A percentile compares a stretch with the other conserved stretches of the same genome.
Evolutionary conservation across 2,797 vertebrate species (phyloP).

Genomic region (Ataeniobius toweri): DNA sequence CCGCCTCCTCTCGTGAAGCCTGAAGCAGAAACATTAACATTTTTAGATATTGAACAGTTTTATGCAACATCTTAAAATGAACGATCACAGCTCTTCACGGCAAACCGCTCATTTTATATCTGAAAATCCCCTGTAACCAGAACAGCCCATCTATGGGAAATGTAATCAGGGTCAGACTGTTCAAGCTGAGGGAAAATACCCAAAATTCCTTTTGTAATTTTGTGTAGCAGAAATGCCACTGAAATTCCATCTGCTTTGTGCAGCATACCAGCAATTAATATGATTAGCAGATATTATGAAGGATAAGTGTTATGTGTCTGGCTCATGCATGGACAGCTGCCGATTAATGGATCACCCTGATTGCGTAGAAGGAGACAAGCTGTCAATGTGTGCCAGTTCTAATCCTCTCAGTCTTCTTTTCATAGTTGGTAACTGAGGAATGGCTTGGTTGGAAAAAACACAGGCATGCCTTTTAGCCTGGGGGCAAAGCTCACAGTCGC

Average conservation of each 20-base stretch:
- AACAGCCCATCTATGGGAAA: slow-evolving; percentile 8
- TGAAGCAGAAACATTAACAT: slow-evolving; percentile 47
- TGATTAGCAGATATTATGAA: slow-evolving; percentile 30
- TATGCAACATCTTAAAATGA: neutral
- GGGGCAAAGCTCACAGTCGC: slow-evolving; percentile 49
- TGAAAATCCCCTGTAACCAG: neutral
- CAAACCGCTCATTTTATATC: slow-evolving; percentile 5
- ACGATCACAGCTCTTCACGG: neutral
- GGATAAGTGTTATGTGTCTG: slow-evolving; percentile 47
- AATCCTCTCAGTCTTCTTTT: slow-evolving; percentile 62
- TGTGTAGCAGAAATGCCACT: slow-evolving; percentile 63
- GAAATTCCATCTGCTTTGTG: slow-evolving; percentile 60
- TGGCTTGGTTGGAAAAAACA: slow-evolving; percentile 52
- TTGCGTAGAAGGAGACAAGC: slow-evolving; percentile 39
- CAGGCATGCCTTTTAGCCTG: slow-evolving; percentile 59
- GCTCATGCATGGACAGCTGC: slow-evolving; percentile 29
- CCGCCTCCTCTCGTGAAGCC: slow-evolving; percentile 80
- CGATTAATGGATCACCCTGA: slow-evolving; percentile 49
- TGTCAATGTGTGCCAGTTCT: slow-evolving; percentile 38
- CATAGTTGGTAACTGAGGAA: slow-evolving; percentile 43
- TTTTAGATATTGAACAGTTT: neutral
- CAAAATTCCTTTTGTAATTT: slow-evolving; percentile 65
- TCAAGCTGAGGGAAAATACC: slow-evolving; percentile 59
- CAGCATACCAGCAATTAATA: slow-evolving; percentile 48
- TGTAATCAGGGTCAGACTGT: slow-evolving; percentile 16